Conservation (phyloP, 1,140 invertebrate genomes). For the Argopecten irradians region DNA sequence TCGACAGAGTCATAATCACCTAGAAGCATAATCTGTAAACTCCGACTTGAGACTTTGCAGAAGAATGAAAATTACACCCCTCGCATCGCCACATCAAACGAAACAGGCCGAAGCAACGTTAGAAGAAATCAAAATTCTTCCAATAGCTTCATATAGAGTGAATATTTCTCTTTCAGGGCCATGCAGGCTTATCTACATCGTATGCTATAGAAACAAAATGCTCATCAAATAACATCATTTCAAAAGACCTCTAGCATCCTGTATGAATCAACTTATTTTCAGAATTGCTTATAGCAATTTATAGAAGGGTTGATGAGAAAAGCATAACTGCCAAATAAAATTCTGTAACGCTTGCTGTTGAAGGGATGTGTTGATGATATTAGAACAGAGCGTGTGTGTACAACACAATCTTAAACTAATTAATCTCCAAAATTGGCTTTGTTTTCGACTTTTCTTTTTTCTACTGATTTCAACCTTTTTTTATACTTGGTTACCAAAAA, state of each 20-base stretch:
- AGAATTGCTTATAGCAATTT: background rate
- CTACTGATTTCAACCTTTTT: background rate
- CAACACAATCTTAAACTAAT: background rate
- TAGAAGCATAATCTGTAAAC: background rate
- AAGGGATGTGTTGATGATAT: background rate
- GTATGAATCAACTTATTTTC: conserved; percentile 23
- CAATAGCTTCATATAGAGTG: conserved; percentile 10
- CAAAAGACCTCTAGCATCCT: background rate
- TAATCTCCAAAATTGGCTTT: conserved; percentile 1
- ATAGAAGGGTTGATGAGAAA: conserved; percentile 4
- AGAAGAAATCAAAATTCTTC: conserved; percentile 10
- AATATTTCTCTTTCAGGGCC: background rate
- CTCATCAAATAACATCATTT: background rate
- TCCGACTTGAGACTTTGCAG: background rate
- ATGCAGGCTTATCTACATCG: background rate
- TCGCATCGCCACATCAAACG: background rate
- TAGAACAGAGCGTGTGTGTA: background rate
- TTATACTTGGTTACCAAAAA: conserved; percentile 9
- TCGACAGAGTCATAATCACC: conserved; percentile 1
- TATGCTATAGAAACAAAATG: background rate
- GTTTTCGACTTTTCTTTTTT: background rate
- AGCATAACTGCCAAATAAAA: conserved; percentile 11
- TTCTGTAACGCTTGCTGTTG: background rate
- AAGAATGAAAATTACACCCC: background rate
- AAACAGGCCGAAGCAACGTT: background rate